Percentiles rank a stretch among this genome's conserved stretches.
phyloP scores from a whole-genome alignment of 2,113 vertebrate species.

The Synodontis membranacea region DNA sequence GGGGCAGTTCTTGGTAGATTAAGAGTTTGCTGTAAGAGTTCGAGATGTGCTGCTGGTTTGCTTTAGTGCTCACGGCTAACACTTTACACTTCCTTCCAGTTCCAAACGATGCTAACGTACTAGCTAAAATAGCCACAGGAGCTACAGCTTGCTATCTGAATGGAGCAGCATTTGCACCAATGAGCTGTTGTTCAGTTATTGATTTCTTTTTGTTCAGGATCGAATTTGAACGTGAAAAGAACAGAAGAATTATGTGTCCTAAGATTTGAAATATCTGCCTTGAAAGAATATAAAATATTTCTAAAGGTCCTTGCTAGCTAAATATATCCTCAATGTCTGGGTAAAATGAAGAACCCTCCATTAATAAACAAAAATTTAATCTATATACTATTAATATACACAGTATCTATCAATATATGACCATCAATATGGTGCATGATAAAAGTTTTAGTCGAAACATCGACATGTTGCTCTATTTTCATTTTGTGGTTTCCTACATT shows the following conservation, averaged over 20 bases:
- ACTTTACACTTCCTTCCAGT: not conserved
- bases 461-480: not conserved
- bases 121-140: not conserved
- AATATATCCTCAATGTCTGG: not conserved
- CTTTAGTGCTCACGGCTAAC: not conserved
- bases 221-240: not conserved
- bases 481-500: not conserved
- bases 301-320: not conserved
- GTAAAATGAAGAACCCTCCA: not conserved
- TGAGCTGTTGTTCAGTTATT: not conserved
- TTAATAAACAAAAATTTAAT: not conserved
- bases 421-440: not conserved
- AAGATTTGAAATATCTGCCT: not conserved
- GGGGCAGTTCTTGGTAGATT: not conserved
- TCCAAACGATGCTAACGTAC: not conserved
- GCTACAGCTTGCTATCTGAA: not conserved
- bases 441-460: not conserved
- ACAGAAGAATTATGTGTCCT: not conserved
- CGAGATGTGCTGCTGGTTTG: not conserved
- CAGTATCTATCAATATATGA: not conserved
- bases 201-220: not conserved
- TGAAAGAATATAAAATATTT: no score
- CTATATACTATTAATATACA: not conserved
- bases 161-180: not conserved
- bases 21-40: not conserved